These are phyloP conservation scores for Stictonetta naevosa DNA, from an alignment of 2,113 vertebrate genomes.

Conservation along the genomic window DNA sequence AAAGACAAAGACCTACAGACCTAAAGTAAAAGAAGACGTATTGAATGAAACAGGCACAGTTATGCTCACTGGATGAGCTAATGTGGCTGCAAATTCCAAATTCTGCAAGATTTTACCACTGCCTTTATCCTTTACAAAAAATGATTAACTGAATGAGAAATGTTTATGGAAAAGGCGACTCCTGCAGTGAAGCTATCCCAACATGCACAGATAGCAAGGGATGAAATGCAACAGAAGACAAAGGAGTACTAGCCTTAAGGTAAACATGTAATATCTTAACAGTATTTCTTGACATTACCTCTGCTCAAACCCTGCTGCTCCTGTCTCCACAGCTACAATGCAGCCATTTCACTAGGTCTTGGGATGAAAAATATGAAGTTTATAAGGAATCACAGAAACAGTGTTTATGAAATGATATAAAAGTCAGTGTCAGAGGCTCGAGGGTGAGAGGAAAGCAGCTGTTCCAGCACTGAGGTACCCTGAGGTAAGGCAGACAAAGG, in stretches of 20 bases:
- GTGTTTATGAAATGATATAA: background rate
- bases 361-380: background rate
- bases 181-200: background rate
- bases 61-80: background rate
- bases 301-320: background rate
- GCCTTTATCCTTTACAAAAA: background rate
- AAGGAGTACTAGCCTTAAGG: background rate
- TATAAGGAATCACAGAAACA: background rate
- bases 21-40: background rate
- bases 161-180: background rate
- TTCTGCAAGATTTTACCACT: background rate
- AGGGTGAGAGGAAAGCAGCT: background rate
- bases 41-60: background rate
- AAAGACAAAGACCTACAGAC: too few relatives aligned
- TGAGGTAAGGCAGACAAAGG: background rate
- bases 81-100: background rate
- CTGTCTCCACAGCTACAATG: slow-evolving; percentile 3
- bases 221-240: background rate
- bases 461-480: background rate
- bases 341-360: background rate
- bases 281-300: background rate
- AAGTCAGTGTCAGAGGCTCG: background rate
- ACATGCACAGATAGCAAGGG: background rate
- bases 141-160: background rate
- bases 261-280: background rate